Evolutionary conservation across 2,888 invertebrate species (phyloP), one percentile per base, ranked within the genome.

Genomic region (Orthosia cruda): DNA sequence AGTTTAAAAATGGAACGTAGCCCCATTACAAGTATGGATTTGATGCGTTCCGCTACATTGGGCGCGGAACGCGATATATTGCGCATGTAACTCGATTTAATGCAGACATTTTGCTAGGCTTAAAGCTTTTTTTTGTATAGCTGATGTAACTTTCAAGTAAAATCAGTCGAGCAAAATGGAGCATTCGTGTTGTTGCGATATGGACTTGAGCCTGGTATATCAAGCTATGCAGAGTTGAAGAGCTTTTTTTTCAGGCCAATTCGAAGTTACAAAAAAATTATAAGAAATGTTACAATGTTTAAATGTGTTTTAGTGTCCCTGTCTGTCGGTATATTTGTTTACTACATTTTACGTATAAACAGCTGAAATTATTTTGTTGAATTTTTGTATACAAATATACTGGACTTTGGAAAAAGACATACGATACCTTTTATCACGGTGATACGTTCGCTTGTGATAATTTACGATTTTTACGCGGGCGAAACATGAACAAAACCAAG

Each of bases 41-140:
- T 91, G 92, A 94, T 94, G 94, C 93, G 96, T 96, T 95, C 93
- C 95, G 94, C 91, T 87, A 94, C 96, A 95, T 96, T 96, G 94
- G 90, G 80, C 90, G 89, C 91, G 87, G 92, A 88, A 90, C 89
- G 90, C 92, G 91, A 92, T 94, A 94, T 93, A 94, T 95, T 93
- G 93, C 87, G 93, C 94, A 94, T 94, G 94, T 93, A 94, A 95
- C 91, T 91, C 81, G 90, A 94, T 93, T 92, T 92, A 91, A 92
- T 92, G 91, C 87, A 84, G 81, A 83, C 85, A 71, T 71, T 83
- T 76, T 76, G 77, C 62, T 77, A 71, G 74, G 82, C 78, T 73
- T 47, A n/a, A 58, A 63, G 71, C 13, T 40, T 12, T 73, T 61
- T 70, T 67, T 71, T 68, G n/a, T 40, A 18, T 20, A 64, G 54